Percentiles rank a stretch among this genome's conserved stretches.
phyloP scores from a whole-genome alignment of 2,113 vertebrate genomes.

The Neopipo cinnamomea region DNA sequence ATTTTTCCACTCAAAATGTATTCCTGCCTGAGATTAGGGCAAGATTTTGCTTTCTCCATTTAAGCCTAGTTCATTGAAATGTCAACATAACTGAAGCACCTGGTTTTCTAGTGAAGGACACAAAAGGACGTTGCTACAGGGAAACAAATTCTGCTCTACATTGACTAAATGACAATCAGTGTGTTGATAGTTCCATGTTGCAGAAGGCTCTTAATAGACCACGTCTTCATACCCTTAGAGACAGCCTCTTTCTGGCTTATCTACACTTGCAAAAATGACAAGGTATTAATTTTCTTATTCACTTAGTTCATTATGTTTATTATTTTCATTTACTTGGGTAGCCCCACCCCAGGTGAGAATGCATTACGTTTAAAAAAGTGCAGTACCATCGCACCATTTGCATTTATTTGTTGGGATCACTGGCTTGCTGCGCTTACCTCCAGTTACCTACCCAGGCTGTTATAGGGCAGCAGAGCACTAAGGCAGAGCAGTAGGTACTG shows the following conservation, averaged over 20 bases:
- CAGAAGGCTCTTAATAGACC: neutral
- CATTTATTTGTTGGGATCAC: neutral
- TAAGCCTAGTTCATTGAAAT: neutral
- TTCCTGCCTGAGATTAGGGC: neutral
- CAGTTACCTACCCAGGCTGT: neutral
- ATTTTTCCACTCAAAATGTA: neutral
- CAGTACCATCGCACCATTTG: neutral
- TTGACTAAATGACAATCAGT: neutral
- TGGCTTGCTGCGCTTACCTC: neutral
- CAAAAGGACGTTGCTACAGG: neutral
- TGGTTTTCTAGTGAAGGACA: neutral
- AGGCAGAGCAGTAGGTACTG: neutral
- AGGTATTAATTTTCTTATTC: neutral
- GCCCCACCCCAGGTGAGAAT: neutral
- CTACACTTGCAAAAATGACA: neutral
- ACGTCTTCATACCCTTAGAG: neutral
- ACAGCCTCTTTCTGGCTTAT: neutral
- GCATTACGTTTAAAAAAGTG: neutral
- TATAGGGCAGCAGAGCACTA: neutral
- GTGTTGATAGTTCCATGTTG: neutral
- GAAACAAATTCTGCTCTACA: neutral
- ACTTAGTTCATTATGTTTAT: neutral
- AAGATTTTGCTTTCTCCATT: neutral
- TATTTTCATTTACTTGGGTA: neutral
- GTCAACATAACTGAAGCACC: neutral